phyloP scores from a whole-genome alignment of 2,797 vertebrate genomes.

The Oreochromis mossambicus region DNA sequence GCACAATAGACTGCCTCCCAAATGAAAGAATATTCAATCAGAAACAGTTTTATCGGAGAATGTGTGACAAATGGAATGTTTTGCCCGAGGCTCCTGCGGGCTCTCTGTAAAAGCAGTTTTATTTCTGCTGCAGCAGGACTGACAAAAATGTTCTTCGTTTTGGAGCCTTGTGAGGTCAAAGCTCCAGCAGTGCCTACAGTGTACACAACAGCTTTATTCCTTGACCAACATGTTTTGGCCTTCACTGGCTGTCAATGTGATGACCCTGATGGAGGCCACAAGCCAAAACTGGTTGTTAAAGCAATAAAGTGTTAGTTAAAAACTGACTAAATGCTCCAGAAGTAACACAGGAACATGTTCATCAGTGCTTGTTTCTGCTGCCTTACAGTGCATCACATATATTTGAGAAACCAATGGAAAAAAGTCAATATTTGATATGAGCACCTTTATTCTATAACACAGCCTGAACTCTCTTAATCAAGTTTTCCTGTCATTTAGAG shows the following conservation, averaged over 20 bases:
- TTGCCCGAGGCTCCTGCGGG: background rate
- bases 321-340: background rate
- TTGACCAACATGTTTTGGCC: background rate
- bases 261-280: background rate
- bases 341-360: background rate
- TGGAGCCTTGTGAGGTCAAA: background rate
- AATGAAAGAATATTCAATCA: slow-evolving; percentile 47
- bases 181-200: background rate
- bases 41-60: slow-evolving; percentile 28
- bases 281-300: background rate
- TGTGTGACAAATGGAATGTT: slow-evolving; percentile 32
- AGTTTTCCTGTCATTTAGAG: background rate
- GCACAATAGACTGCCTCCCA: background rate
- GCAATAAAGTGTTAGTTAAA: background rate
- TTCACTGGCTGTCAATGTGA: background rate
- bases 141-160: background rate
- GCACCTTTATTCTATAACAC: background rate
- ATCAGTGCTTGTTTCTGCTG: background rate
- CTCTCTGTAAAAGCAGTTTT: background rate
- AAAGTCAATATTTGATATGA: background rate
- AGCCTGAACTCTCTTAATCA: background rate
- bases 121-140: background rate
- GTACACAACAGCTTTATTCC: background rate
- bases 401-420: background rate
- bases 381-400: background rate